Evolutionary conservation across 1,140 invertebrate genomes (phyloP), one percentile per base, ranked within the genome.

Genomic region (Homalodisca vitripennis): DNA sequence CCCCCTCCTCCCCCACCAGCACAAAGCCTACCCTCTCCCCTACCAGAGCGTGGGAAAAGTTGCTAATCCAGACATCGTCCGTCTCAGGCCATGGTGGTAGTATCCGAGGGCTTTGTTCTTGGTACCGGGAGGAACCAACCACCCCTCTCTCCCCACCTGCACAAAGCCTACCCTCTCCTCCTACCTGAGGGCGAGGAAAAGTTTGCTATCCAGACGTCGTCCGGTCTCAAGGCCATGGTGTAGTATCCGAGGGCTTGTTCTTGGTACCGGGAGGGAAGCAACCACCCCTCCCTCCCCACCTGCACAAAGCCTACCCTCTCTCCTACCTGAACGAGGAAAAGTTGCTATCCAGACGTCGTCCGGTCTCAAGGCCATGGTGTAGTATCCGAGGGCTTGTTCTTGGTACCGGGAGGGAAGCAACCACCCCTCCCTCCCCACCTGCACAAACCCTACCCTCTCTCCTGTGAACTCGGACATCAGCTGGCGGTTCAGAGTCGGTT

Each of bases 41-140:
- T 68, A 88, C 90, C 90, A 77, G 91, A 92, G 80, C 92, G 84
- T 1, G 92, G 92, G 78, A 88, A n/a, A n/a, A 92, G 0, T 89
- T 90, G 34, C 86, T 75, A 14, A 94, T 84, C 82, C 89, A 92
- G 0, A 88, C 82, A 75, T 94, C 92, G 72, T 73, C 71, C 68
- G 32, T 46, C 65, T 46, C 17, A 72, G n/a, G n/a, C n/a, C n/a
- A n/a, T n/a, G n/a, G 24, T 41, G 70, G 48, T 10, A 93, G 89
- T 74, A 90, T 89, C 75, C 89, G 91, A 77, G 88, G 89, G 22
- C 83, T 79, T 71, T 90, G 84, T 24, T 84, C 74, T 30, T 76
- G 80, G 75, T 87, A 92, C 70, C 84, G 86, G 60, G 75, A 0
- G 90, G 89, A 47, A 91, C 86, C 53, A 92, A 86, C 75, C 86